Base-by-base conservation (phyloP, 2,888 invertebrate genomes). In the Esperia sulphurella region DNA sequence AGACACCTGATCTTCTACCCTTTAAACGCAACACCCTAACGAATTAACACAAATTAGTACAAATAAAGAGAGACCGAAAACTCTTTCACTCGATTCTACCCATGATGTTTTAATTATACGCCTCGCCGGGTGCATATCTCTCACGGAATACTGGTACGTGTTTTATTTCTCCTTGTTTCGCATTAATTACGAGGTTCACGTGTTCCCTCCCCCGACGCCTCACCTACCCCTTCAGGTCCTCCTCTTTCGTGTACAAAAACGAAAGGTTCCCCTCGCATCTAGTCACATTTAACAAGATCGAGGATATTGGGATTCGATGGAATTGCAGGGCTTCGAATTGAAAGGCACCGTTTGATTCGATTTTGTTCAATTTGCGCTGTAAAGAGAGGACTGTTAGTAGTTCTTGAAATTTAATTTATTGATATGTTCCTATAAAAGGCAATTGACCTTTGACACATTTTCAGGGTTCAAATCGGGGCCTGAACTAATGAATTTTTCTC, bases 101-200 rank as follows among this genome's bases (percentile, higher is more conserved):
- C 12, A 31, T 72, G 74, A 75, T 79, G 77, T 77, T 77, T 79
- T 79, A 79, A 81, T 79, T 78, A 79, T 64, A 71, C 79, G 75
- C 61, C 49, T 63, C 65, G 68, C 58, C 61, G 68, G 68, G 55
- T 70, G 66, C 70, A 68, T 68, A 72, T 71, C 70, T 69, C 64
- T 53, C 40, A 67, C 63, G 54, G 66, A 68, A 21, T 21, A 21
- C 21, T 21, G 3, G 71, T 71, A 66, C 72, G 67, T 70, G 62
- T 74, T 78, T 75, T 79, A 77, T 79, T 79, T 77, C 75, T 68
- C 61, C 71, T 71, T 81, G 79, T 79, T 78, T 76, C 68, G 68
- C 77, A 79, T 78, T 79, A 80, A 81, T 82, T 82, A 79, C 74
- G 54, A 63, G 63, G 62, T 63, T 66, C 58, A 51, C 59, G 54